Base-by-base conservation (phyloP, 1,140 invertebrate genomes). In the Bradynema listronoti region DNA sequence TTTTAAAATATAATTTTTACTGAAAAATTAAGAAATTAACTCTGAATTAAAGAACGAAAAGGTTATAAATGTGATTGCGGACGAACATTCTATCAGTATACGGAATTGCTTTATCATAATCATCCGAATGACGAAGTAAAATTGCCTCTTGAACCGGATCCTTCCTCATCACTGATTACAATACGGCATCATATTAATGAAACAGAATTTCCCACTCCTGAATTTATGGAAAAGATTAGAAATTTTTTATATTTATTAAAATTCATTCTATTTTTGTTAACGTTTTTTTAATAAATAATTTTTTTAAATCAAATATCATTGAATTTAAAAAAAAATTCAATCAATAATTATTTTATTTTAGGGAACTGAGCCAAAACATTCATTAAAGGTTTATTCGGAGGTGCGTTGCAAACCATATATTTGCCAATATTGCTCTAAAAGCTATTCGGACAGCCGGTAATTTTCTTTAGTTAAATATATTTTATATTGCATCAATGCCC, bases 1-100 rank as follows among this genome's bases (percentile, higher is more conserved):
- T 16, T 9, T 63, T 36, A 4, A 14, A 62, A 27, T 53, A 53
- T 34, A 24, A 34, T 16, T 22, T 32, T 6, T 49, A 24, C 24
- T 22, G 3, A 43, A 42, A 16, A 45, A 30, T 54, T 47, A n/a
- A 41, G 6, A 25, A 39, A 30, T 75, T 58, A n/a, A n/a, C n/a
- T n/a, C n/a, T n/a, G n/a, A n/a, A n/a, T n/a, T n/a, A n/a, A 51
- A 78, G 74, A 69, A 32, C 58, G 71, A 39, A 76, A 77, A 33
- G 74, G 74, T 9, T 77, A 78, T 52, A 77, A 77, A 53, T 77
- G 74, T 59, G 77, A 77, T 14, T 77, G 74, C 50, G 76, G 76
- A 36, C 46, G 74, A 24, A 75, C 73, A 9, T 77, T 77, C 53
- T 78, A 51, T 50, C 46, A 72, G 19, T 77, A 77, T 43, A 78